Evolutionary conservation across 1,140 invertebrate genomes (phyloP), one percentile per base, ranked within the genome.

Genomic region (Lycorma delicatula): DNA sequence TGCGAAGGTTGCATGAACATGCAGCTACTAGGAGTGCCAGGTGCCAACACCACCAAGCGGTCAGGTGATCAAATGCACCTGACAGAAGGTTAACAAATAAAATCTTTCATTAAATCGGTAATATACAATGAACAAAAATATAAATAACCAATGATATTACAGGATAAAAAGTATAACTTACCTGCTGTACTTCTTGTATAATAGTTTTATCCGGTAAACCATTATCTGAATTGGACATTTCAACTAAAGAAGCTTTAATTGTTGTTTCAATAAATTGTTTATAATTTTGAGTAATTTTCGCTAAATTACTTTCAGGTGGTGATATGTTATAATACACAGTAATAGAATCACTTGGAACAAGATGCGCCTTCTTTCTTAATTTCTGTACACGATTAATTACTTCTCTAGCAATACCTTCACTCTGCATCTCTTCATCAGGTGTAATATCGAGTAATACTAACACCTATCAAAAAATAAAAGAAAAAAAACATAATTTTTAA

Each of bases 381-480:
- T 97, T 97, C 69, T 99, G 97, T 34, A 99, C 81, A 41, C 96
- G 81, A 71, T 98, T 99, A 25, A 97, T 93, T 7, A 99, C 84
- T 76, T 99, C 97, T 57, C 97, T 78, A 0, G 92, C 89, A 56
- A 87, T 76, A 25, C 93, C 93, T 79, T 98, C 95, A 70, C 96
- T 86, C 56, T 91, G 74, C 86, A 98, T 88, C 2, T 83, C 81
- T 65, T 91, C 84, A 73, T 96, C 92, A 1, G 90, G 84, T 0
- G 84, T 86, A 36, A 87, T 77, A 68, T 90, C 86, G 53, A 91
- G 66, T 18, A 92, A 68, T 60, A 92, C 82, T 27, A 92, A 69
- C n/a, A 91, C 58, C 63, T 67, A 54, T 25, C 60, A 63, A 20
- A 56, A 60, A 54, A 51, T 25, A 44, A 47, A 54, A 46, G 13